Base-by-base conservation (phyloP, 2,888 invertebrate genomes). In the Euclidia mi region DNA sequence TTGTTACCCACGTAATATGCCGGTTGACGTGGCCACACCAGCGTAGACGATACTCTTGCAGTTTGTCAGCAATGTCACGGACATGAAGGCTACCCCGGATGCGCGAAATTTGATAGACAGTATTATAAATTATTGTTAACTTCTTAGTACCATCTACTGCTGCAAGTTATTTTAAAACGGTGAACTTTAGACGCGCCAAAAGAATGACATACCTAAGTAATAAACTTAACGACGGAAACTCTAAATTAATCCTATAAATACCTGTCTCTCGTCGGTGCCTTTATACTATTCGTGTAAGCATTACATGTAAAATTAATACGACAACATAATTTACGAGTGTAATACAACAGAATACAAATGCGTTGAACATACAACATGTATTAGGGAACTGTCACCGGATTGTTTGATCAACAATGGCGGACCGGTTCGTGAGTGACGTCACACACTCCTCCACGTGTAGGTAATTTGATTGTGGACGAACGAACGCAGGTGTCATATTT, bases 341-440 rank as follows among this genome's bases (percentile, higher is more conserved):
- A 34, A 65, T 57, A 49, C 57, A 35, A 20, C 42, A 31, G 17
- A 57, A 51, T 52, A 68, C 38, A 52, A 64, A 72, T 59, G 53
- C 53, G 40, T 18, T 56, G 48, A 59, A 48, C 20, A 57, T 60
- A 20, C 12, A 56, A n/a, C n/a, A n/a, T n/a, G n/a, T n/a, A n/a
- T n/a, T 44, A 38, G 18, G 25, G 31, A 6, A 56, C 38, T 52
- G 57, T 60, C 45, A 41, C 15, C 31, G 31, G 28, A 9, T 47
- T 41, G 44, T 40, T 56, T 34, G 35, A 49, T 50, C 35, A 50
- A 38, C 29, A 37, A 53, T 60, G 44, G 44, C 42, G 38, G 34
- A 61, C 53, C 28, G 38, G 47, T 61, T 55, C 17, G 38, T 35
- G 11, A 37, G 50, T 68, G 59, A 72, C 65, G 65, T 68, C 61